Conservation (phyloP, 2,888 invertebrate species). For the Pterostichus madidus region DNA sequence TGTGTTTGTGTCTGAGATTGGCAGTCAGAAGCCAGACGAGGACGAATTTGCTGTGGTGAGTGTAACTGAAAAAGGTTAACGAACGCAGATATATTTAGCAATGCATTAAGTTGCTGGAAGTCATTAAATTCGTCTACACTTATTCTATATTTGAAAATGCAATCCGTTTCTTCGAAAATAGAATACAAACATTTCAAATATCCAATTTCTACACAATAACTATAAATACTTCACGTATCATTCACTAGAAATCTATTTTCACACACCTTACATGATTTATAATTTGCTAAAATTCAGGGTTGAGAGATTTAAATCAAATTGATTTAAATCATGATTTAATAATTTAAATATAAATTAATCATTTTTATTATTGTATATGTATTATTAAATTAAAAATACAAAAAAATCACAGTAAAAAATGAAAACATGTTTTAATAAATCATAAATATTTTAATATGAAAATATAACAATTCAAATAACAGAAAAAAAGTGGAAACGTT, state of each 20-base stretch:
- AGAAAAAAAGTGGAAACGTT: no score
- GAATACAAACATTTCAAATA: constrained; percentile 41
- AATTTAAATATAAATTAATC: no score
- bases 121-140: constrained; percentile 56
- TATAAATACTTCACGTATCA: constrained; percentile 3
- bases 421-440: no score
- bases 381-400: no score
- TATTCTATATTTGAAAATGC: constrained; percentile 61
- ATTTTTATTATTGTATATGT: no score
- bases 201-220: constrained; percentile 11
- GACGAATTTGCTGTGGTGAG: constrained; percentile 24
- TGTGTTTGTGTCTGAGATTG: constrained; percentile 17
- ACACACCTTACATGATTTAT: not conserved
- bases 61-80: constrained; percentile 35
- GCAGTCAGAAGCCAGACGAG: constrained; percentile 18
- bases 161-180: constrained; percentile 45
- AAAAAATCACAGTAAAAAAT: no score
- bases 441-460: no score
- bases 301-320: no score
- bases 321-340: no score
- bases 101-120: constrained; percentile 46
- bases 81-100: constrained; percentile 48
- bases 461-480: no score
- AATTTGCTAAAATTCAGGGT: no score
- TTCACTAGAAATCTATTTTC: not conserved